These are phyloP conservation scores for Cylloceria caligata DNA, from an alignment of 2,888 invertebrate genomes.

Conservation along the genomic window DNA sequence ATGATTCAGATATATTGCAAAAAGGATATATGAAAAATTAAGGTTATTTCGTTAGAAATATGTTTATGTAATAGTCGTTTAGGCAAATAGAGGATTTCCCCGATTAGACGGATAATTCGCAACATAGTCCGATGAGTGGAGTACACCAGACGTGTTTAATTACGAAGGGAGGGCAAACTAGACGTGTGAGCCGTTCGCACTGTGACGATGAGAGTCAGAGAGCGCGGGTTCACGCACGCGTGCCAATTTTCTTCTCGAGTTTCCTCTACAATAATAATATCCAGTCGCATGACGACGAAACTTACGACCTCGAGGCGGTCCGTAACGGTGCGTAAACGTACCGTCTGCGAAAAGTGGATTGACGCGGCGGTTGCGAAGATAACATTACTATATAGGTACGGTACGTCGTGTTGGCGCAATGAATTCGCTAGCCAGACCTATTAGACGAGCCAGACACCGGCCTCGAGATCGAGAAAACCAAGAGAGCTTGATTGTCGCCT, in stretches of 20 bases:
- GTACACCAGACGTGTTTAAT: slow-evolving; percentile 35
- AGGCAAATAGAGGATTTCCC: slow-evolving; percentile 46
- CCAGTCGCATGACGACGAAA: slow-evolving; percentile 36
- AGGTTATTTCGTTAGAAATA: not conserved
- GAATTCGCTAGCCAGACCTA: slow-evolving; percentile 64
- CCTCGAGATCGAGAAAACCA: slow-evolving; percentile 69
- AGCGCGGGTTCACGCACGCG: slow-evolving; percentile 14
- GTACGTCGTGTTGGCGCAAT: slow-evolving; percentile 41
- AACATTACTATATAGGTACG: slow-evolving; percentile 1
- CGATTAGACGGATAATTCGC: slow-evolving; percentile 28
- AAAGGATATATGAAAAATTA: too few species aligned
- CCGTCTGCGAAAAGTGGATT: slow-evolving; percentile 30
- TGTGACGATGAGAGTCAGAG: not conserved
- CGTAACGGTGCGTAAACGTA: slow-evolving; percentile 47
- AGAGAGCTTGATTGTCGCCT: slow-evolving; percentile 64
- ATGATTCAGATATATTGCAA: too few species aligned
- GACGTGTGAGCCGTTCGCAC: not conserved
- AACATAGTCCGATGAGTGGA: slow-evolving; percentile 11
- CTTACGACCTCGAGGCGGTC: slow-evolving; percentile 37
- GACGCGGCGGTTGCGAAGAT: slow-evolving; percentile 34
- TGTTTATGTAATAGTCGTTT: not conserved
- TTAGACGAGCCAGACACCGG: slow-evolving; percentile 74
- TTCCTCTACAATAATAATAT: slow-evolving; percentile 53
- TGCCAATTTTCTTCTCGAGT: slow-evolving; percentile 57
- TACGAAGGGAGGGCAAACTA: slow-evolving; percentile 15